Conservation (phyloP, 2,888 invertebrate species). For the Euspilapteryx auroguttella region DNA sequence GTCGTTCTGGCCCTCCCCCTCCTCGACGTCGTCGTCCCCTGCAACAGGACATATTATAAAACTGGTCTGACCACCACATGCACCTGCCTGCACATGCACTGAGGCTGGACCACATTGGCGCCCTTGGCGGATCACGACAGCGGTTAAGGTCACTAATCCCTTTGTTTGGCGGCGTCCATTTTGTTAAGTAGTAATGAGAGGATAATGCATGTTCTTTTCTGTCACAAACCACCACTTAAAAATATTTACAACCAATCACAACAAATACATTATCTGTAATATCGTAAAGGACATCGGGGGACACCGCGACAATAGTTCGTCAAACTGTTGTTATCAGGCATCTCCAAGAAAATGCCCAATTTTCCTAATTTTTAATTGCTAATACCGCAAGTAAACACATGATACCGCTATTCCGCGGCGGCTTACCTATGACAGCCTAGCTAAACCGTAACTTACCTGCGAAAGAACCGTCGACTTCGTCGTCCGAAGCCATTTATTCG, state of each 20-base stretch:
- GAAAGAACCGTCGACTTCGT: constrained; percentile 84
- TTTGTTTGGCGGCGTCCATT: constrained; percentile 79
- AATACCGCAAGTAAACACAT: constrained; percentile 62
- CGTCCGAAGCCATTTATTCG: constrained; percentile 80
- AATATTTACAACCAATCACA: constrained; percentile 52
- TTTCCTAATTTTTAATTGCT: constrained; percentile 55
- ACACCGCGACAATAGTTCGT: constrained; percentile 16
- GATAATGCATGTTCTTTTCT: constrained; percentile 68
- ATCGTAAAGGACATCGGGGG: too few species aligned
- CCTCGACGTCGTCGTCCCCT: constrained; percentile 73
- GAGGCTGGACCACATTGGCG: constrained; percentile 12
- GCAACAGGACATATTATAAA: constrained; percentile 32
- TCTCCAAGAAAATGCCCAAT: too few species aligned
- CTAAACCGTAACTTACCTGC: constrained; percentile 72
- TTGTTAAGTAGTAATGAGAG: constrained; percentile 74
- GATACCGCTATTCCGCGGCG: constrained; percentile 58
- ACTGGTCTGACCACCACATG: constrained; percentile 43
- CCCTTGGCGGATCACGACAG: too few species aligned
- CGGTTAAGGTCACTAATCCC: constrained; percentile 67
- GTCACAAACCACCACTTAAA: constrained; percentile 59
- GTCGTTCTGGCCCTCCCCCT: constrained; percentile 66
- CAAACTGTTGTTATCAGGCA: too few species aligned
- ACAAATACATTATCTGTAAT: too few species aligned
- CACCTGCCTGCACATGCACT: constrained; percentile 20
- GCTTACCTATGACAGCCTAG: constrained; percentile 61